Conservation (phyloP, 2,888 invertebrate genomes). For the Allygus modestus region DNA sequence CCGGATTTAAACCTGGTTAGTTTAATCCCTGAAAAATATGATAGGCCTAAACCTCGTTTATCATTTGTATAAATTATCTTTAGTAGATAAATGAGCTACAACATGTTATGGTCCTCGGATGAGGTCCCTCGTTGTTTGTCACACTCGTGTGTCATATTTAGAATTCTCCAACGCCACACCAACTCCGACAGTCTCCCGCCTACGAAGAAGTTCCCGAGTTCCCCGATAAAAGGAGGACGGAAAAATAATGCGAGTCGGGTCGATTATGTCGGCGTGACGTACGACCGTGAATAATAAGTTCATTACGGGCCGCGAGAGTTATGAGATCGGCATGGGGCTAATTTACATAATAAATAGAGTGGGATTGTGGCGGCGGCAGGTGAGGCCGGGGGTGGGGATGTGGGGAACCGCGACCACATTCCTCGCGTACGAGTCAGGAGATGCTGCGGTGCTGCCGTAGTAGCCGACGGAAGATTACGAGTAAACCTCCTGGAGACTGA, state of each 20-base stretch:
- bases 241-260: background rate
- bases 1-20: too few species aligned
- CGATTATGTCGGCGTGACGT: slow-evolving; percentile 31
- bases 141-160: too few species aligned
- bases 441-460: background rate
- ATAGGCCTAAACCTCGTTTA: too few species aligned
- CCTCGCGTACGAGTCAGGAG: background rate
- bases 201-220: background rate
- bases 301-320: slow-evolving; percentile 42
- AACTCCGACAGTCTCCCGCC: background rate
- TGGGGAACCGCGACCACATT: slow-evolving; percentile 36
- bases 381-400: slow-evolving; percentile 8
- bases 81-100: too few species aligned
- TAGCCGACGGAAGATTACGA: background rate
- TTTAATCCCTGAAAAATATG: too few species aligned
- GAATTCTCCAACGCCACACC: too few species aligned
- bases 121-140: too few species aligned
- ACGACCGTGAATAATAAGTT: slow-evolving; percentile 56
- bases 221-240: background rate
- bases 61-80: too few species aligned
- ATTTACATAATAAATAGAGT: slow-evolving; percentile 59
- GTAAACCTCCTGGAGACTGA: background rate
- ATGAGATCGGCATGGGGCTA: slow-evolving; percentile 51
- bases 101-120: too few species aligned
- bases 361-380: slow-evolving; percentile 42